Evolutionary conservation across 2,113 vertebrate genomes (phyloP).

Genomic region (Macquaria ambigua): DNA sequence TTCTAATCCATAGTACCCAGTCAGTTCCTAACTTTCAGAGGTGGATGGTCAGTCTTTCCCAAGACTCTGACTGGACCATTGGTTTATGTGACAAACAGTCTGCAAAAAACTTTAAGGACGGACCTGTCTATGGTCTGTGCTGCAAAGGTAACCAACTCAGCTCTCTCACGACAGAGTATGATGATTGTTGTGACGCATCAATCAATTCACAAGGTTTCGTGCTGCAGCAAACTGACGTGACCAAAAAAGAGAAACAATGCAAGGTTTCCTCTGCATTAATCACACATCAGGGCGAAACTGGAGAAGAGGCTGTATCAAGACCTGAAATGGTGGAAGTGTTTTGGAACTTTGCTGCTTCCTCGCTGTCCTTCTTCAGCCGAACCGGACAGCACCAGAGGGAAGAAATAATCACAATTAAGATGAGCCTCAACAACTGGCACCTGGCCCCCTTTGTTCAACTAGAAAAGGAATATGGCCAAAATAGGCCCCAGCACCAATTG

Average conservation of each 20-base stretch:
- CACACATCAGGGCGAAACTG: background rate
- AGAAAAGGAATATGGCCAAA: background rate
- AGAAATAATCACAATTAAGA: constrained; percentile 32
- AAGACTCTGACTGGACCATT: constrained; percentile 53
- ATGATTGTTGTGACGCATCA: background rate
- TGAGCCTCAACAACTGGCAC: background rate
- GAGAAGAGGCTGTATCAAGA: background rate
- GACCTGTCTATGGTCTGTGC: constrained; percentile 45
- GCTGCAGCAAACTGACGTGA: background rate
- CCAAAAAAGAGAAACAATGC: background rate
- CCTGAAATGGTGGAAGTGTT: constrained; percentile 59
- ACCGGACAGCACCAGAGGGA: constrained; percentile 28
- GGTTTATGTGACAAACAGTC: constrained; percentile 57
- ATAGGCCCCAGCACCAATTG: rapidly evolving
- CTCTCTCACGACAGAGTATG: background rate
- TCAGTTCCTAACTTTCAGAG: background rate
- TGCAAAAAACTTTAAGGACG: rapidly evolving
- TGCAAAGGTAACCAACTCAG: constrained; percentile 46
- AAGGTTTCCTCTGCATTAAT: background rate
- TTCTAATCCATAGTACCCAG: constrained; percentile 6
- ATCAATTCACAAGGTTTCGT: rapidly evolving
- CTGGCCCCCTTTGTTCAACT: constrained; percentile 58
- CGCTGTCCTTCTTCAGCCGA: constrained; percentile 65
- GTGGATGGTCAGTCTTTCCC: constrained; percentile 59
- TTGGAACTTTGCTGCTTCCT: constrained; percentile 25